Evolutionary conservation across 2,888 invertebrate species (phyloP), one percentile per base, ranked within the genome.

Genomic region (Drepanosiphum platanoidis): DNA sequence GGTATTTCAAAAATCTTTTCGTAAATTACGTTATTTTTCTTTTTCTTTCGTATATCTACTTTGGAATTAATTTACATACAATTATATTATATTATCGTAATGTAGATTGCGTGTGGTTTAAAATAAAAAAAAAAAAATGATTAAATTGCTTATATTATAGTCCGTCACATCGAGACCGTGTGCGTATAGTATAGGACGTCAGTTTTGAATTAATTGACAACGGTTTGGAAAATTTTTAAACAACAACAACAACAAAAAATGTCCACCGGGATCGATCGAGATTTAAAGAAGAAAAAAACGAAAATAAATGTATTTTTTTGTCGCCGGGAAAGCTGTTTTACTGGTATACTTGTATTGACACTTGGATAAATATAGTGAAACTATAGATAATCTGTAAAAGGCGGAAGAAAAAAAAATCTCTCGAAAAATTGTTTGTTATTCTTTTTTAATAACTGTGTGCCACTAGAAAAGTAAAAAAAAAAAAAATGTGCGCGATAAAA

Each of bases 161-260:
- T 5, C 9, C n/a, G 58, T 34, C 74, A 58, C 34, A n/a, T 75
- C 22, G 32, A 74, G 46, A 46, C 2, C 22, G 1, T 27, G 30
- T 27, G 18, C 22, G 1, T 27, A 64, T 27, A 75, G 8, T 4
- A 74, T 58, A 58, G 34, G 22, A 36, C 58, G 9, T 75, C 34
- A n/a, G 34, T 34, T 34, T 3, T 75, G 34, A 75, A 75, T 75
- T 75, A 34, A 75, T 75, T 2, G n/a, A 75, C 52, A 34, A 7
- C n/a, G 27, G 27, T 9, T 22, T n/a, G 58, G 22, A 75, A 34
- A 58, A 34, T n/a, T n/a, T 75, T 75, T 58, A 34, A 58, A 36
- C 27, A 4, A 22, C 7, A 22, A 52, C n/a, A 58, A 36, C 27
- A 4, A 22, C 7, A 22, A 52, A 52, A 18, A 52, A 52, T 5